Percentiles rank a stretch among this genome's conserved stretches.
Conservation (phyloP, 2,888 invertebrate species). For the Tethea ocularis region DNA sequence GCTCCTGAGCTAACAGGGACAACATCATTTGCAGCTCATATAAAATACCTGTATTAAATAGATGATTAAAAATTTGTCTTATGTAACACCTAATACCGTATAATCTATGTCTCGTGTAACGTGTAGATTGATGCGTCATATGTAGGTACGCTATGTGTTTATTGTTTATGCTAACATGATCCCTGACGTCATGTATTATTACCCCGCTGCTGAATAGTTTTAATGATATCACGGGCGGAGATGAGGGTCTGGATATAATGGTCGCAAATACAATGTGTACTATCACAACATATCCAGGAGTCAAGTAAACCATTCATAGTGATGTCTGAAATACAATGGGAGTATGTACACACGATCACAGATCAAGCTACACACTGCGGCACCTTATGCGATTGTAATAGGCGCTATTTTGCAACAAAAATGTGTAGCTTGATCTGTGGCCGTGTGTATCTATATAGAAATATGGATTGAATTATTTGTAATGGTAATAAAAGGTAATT, state of each 20-base stretch:
- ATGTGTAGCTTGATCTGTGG: no score
- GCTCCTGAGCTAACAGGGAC: not conserved
- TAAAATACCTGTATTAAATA: not conserved
- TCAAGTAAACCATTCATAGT: constrained; percentile 21
- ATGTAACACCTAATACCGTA: no score
- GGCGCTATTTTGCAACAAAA: no score
- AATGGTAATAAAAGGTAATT: no score
- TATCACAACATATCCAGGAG: constrained; percentile 10
- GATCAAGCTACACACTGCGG: no score
- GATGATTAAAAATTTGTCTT: no score
- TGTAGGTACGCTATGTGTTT: not conserved
- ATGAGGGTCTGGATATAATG: not conserved
- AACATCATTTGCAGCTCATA: not conserved
- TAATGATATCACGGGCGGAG: not conserved
- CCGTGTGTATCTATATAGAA: no score
- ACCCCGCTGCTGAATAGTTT: not conserved
- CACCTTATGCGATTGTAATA: no score
- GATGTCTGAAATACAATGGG: not conserved
- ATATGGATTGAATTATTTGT: no score
- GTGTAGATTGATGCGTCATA: not conserved
- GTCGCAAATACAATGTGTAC: constrained; percentile 2
- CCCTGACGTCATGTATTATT: not conserved
- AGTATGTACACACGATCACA: not conserved
- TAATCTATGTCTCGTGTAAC: not conserved
- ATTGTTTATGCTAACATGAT: not conserved